Evolutionary conservation across 2,888 invertebrate genomes (phyloP), one percentile per base, ranked within the genome.

Genomic region (Lepidonotus clava): DNA sequence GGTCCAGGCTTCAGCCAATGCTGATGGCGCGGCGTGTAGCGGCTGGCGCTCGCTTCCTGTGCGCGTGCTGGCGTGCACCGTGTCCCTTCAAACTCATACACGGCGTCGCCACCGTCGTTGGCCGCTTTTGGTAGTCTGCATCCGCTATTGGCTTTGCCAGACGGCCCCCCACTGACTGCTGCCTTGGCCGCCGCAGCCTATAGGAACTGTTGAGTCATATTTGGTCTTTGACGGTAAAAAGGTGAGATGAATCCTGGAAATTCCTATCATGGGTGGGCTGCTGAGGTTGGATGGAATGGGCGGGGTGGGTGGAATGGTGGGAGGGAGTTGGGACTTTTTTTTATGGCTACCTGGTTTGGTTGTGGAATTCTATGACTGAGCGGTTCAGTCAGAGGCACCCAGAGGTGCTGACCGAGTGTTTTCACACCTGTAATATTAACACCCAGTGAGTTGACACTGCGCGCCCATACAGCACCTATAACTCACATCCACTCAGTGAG

Each of bases 381-480:
- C n/a, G n/a, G n/a, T n/a, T n/a, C n/a, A n/a, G n/a, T n/a, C n/a
- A n/a, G n/a, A n/a, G n/a, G n/a, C n/a, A n/a, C n/a, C n/a, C n/a
- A n/a, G n/a, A n/a, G n/a, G n/a, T n/a, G n/a, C n/a, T n/a, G n/a
- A n/a, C n/a, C n/a, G n/a, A n/a, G 24, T 11, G 61, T 61, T 61
- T 61, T 28, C 28, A 61, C 61, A 61, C 61, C 61, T 61, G 61
- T 61, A 32, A 61, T 61, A 61, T 28, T 61, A 61, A 32, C 28
- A 61, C 14, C 28, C 61, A n/a, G 28, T 28, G 11, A 61, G n/a
- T n/a, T 8, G 28, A 61, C 24, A 6, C n/a, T 24, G 28, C 61
- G 61, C 24, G 61, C 28, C 61, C 61, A 61, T 32, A 61, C 61
- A 61, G n/a, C n/a, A n/a, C n/a, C n/a, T n/a, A n/a, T n/a, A n/a